phyloP scores from a whole-genome alignment of 1,140 invertebrate species.

The Ceratitis capitata region DNA sequence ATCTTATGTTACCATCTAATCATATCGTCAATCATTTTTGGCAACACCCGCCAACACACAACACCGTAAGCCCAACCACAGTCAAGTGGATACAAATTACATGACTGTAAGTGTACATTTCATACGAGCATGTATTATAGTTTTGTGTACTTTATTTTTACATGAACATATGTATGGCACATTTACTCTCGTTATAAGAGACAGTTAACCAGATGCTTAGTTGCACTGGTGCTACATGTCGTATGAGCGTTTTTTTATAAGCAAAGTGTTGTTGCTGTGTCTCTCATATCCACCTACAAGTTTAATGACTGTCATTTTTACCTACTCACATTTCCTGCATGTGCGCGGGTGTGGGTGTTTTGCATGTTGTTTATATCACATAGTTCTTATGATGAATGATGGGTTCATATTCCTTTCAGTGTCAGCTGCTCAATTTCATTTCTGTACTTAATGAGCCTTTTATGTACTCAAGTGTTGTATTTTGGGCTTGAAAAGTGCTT shows the following conservation, averaged over 20 bases:
- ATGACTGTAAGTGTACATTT: not conserved
- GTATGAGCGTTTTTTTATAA: not conserved
- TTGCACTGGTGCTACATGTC: not conserved
- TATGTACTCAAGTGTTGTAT: slow-evolving; percentile 24
- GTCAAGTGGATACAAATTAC: not conserved
- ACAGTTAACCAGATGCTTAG: not conserved
- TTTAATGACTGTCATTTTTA: slow-evolving; percentile 23
- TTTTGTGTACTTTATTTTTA: not conserved
- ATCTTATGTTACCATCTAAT: slow-evolving; percentile 19
- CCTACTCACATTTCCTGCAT: not conserved
- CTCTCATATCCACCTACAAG: not conserved
- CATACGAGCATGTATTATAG: not conserved
- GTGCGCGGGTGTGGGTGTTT: not conserved
- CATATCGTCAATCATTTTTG: slow-evolving; percentile 29
- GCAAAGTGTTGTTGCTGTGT: not conserved
- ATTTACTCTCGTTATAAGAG: not conserved
- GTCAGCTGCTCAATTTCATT: slow-evolving; percentile 23
- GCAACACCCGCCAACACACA: not conserved
- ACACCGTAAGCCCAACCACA: not conserved
- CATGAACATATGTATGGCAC: not conserved
- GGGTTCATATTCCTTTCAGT: not conserved
- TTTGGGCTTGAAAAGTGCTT: not conserved
- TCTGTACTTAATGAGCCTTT: slow-evolving; percentile 28
- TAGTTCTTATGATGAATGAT: slow-evolving; percentile 29
- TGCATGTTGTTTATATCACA: not conserved